A percentile compares a stretch with the other conserved stretches of the same genome.
Conservation (phyloP, 2,797 vertebrate genomes). For the Arnoldichthys spilopterus region DNA sequence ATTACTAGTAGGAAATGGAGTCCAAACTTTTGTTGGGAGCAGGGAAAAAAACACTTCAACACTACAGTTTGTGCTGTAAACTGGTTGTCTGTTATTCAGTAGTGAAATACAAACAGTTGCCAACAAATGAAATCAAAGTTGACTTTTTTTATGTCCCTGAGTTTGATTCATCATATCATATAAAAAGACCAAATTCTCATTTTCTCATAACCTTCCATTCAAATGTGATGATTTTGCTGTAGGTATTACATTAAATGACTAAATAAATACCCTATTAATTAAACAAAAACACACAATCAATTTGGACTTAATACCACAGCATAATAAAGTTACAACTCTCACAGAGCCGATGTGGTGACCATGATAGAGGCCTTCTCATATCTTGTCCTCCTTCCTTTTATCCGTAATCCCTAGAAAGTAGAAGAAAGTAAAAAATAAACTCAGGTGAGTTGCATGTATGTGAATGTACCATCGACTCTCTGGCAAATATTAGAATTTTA, state of each 20-base stretch:
- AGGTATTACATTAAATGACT: neutral
- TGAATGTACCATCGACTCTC: too few relatives aligned
- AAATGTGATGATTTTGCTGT: neutral
- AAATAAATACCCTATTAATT: neutral
- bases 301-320: neutral
- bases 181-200: neutral
- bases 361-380: constrained; percentile 52
- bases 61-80: too few relatives aligned
- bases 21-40: too few relatives aligned
- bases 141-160: too few relatives aligned
- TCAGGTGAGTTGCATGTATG: too few relatives aligned
- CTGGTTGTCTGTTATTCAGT: too few relatives aligned
- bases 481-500: too few relatives aligned
- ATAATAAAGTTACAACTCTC: constrained; percentile 38
- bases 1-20: too few relatives aligned
- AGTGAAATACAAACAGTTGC: too few relatives aligned
- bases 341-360: constrained; percentile 62
- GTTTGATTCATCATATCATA: too few relatives aligned
- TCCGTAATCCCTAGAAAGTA: constrained; percentile 51
- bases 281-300: neutral
- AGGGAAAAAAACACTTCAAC: too few relatives aligned
- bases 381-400: constrained; percentile 62
- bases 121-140: too few relatives aligned
- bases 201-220: neutral
- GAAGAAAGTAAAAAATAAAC: neutral